phyloP scores from a whole-genome alignment of 2,888 invertebrate species.

The Scaptomyza tumidula region DNA sequence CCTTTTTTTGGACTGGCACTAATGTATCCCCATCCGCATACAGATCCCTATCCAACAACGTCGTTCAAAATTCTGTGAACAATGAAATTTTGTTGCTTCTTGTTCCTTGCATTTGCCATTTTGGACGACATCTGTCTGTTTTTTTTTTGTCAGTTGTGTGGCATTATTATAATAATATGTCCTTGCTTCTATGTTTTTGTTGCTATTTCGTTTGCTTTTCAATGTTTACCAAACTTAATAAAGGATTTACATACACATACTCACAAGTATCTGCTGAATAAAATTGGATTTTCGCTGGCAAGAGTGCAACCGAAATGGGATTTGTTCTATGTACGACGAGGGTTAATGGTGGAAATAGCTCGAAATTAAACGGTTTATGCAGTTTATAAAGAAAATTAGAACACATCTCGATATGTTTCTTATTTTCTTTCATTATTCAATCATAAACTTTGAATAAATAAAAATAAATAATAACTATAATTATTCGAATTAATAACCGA shows the following conservation, averaged over 20 bases:
- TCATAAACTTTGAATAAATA: no score
- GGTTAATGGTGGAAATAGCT: no score
- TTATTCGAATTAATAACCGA: no score
- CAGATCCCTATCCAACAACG: slow-evolving; percentile 27
- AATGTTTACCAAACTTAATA: slow-evolving; percentile 20
- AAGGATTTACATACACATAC: slow-evolving; percentile 15
- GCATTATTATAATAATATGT: slow-evolving; percentile 58
- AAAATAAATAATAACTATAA: no score
- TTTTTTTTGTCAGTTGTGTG: slow-evolving; percentile 29
- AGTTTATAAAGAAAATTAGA: no score
- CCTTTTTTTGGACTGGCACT: slow-evolving; percentile 33
- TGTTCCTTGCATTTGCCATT: slow-evolving; percentile 29
- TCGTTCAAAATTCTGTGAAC: slow-evolving; percentile 40
- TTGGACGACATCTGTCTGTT: slow-evolving; percentile 13
- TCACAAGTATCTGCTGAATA: slow-evolving; percentile 14
- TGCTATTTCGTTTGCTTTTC: slow-evolving; percentile 8
- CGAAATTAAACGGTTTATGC: no score
- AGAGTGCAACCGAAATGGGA: slow-evolving; percentile 11
- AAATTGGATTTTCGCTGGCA: slow-evolving; percentile 22
- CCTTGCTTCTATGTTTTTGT: slow-evolving; percentile 26
- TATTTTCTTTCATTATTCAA: no score
- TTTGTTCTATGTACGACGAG: neutral
- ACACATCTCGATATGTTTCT: no score
- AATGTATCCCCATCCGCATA: slow-evolving; percentile 51
- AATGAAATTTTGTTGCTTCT: slow-evolving; percentile 60